A percentile compares a stretch with the other conserved stretches of the same genome.
phyloP scores from a whole-genome alignment of 2,888 invertebrate species.

The Cylloceria caligata region DNA sequence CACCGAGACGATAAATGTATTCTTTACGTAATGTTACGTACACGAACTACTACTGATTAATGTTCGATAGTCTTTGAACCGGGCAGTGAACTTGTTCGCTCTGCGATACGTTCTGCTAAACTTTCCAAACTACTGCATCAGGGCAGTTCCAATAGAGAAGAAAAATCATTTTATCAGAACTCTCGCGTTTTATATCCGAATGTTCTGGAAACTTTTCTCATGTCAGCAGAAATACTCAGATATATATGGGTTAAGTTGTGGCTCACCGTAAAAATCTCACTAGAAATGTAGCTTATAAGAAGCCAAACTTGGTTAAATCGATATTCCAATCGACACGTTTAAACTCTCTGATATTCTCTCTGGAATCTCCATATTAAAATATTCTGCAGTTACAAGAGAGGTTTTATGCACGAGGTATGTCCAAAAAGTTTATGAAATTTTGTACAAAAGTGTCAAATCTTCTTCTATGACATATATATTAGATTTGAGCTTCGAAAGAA shows the following conservation, averaged over 20 bases:
- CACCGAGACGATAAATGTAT: slow-evolving; percentile 7
- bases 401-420: neutral
- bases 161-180: slow-evolving; percentile 46
- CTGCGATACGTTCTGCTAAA: slow-evolving; percentile 5
- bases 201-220: slow-evolving; percentile 37
- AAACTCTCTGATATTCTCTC: slow-evolving; percentile 8
- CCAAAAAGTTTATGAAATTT: neutral
- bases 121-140: slow-evolving; percentile 23
- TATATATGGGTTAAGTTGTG: neutral
- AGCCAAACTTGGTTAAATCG: slow-evolving; percentile 39
- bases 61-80: neutral
- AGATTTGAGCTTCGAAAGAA: neutral
- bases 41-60: slow-evolving; percentile 1
- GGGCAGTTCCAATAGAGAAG: slow-evolving; percentile 14
- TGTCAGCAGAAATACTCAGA: slow-evolving; percentile 1
- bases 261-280: neutral
- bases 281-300: slow-evolving; percentile 10
- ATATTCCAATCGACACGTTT: slow-evolving; percentile 34
- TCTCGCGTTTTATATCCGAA: slow-evolving; percentile 4
- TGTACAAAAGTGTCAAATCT: neutral
- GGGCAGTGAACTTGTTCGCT: slow-evolving; percentile 6
- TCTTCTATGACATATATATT: neutral
- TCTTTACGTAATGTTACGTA: slow-evolving; percentile 1
- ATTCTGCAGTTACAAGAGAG: neutral
- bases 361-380: neutral